Evolutionary conservation across 2,113 vertebrate species (phyloP), one percentile per base, ranked within the genome.

Genomic region (Triplophysa dalaica): DNA sequence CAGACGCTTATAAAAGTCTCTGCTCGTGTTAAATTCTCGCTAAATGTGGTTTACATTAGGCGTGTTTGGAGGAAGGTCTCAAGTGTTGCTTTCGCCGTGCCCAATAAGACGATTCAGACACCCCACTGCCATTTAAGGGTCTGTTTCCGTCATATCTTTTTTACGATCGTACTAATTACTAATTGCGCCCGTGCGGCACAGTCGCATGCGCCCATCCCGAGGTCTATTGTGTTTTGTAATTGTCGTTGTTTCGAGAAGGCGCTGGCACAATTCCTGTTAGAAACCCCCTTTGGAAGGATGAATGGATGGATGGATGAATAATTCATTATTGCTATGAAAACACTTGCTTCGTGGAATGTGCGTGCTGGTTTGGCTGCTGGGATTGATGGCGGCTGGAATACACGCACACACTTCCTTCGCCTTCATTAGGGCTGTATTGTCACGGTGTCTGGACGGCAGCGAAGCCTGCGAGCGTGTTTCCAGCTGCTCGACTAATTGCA

Each of bases 321-420:
- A 96, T 98, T 96, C 92, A 97, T 93, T 83, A 90, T 90, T 74
- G 61, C 91, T 94, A 94, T 97, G 93, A 92, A 94, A 93, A 93
- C 95, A 94, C 92, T 91, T 89, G 87, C 89, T 92, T 60, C 48
- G 60, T 64, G 60, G 75, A 77, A 65, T 77, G 75, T 63, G 56
- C 88, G 88, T 9, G 88, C 89, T 90, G 89, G 85, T 91, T 88
- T 87, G 78, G 89, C 90, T 92, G 73, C 69, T 58, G 67, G 56
- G 33, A 72, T 77, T 75, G 80, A 81, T 68, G 43, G 58, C n/a
- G 62, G 69, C 16, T 56, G 45, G 61, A 54, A 52, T 29, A 17
- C 45, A 24, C 61, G 45, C 70, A 80, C 11, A 72, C 22, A 65
- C 68, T 61, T 70, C 41, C 68, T 77, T 54, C 12, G 75, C 61